Evolutionary conservation across 2,888 invertebrate species (phyloP).

Genomic region (Agonopterix arenella): DNA sequence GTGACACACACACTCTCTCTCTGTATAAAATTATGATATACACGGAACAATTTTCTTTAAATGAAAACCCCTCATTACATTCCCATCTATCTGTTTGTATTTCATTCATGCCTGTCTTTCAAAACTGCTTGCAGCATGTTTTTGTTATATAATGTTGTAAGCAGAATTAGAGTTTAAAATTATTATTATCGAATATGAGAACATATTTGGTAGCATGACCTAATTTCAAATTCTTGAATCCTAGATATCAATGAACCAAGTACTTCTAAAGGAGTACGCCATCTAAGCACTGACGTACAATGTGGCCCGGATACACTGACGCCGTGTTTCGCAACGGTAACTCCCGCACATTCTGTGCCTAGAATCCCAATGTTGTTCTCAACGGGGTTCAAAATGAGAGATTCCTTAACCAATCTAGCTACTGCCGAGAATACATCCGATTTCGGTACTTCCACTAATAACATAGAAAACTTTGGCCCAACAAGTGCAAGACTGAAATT

Average conservation of each 20-base stretch:
- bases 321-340: conserved; percentile 25
- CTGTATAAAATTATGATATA: too few species aligned
- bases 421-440: neutral
- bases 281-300: conserved; percentile 53
- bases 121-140: too few species aligned
- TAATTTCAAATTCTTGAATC: conserved; percentile 9
- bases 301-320: conserved; percentile 51
- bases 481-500: too few species aligned
- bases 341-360: conserved; percentile 38
- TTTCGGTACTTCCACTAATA: neutral
- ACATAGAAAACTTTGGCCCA: neutral
- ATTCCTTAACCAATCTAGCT: conserved; percentile 22
- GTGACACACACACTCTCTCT: too few species aligned
- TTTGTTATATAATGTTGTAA: too few species aligned
- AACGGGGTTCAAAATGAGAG: conserved; percentile 37
- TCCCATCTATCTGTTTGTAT: too few species aligned
- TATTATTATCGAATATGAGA: too few species aligned
- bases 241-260: conserved; percentile 66
- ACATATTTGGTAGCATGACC: too few species aligned
- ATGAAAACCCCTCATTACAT: too few species aligned
- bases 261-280: conserved; percentile 66
- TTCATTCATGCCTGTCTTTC: too few species aligned
- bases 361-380: conserved; percentile 31
- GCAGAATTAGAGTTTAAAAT: too few species aligned
- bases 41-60: too few species aligned